Base-by-base conservation (phyloP, 2,888 invertebrate species). In the Protodeltote pygarga region DNA sequence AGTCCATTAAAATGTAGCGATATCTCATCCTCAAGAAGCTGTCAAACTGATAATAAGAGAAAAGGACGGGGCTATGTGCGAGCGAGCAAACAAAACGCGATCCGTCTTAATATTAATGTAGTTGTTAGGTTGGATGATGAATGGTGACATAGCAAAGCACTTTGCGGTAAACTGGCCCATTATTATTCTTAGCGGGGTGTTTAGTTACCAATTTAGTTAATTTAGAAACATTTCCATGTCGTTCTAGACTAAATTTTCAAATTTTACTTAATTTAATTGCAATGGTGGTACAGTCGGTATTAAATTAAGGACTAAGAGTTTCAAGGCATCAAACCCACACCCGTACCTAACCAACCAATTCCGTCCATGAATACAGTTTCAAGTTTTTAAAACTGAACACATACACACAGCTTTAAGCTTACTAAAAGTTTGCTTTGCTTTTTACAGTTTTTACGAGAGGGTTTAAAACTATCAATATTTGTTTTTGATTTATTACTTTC, bases 101-200 rank as follows among this genome's bases (percentile, higher is more conserved):
- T 87, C 83, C 79, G 79, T 89, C 86, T 85, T 83, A 83, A 84
- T 87, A 83, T 82, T 83, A 85, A 87, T 83, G 83, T 84, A 85
- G 78, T 80, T 77, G 81, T 77, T 72, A 73, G 65, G 69, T 67
- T 49, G 71, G 73, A 87, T 89, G 90, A 91, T 88, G 85, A 89
- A 90, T 87, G 81, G 80, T 72, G 87, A 90, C 90, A 91, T 64
- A 81, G 85, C 82, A 88, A 89, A 89, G 89, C 90, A 90, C 90
- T 91, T 85, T 85, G 83, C 67, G 80, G 83, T 83, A 83, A 85
- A 84, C 83, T 81, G 76, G 65, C 74, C 82, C 78, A 81, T 85
- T 87, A 84, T 87, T 82, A 84, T 87, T 85, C 82, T 84, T 83
- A 77, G 75, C 54, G 55, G 75, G 71, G 75, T 80, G 77, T 84